These are phyloP conservation scores for Diaprepes abbreviatus DNA, from an alignment of 2,888 invertebrate species.

Conservation along the genomic window DNA sequence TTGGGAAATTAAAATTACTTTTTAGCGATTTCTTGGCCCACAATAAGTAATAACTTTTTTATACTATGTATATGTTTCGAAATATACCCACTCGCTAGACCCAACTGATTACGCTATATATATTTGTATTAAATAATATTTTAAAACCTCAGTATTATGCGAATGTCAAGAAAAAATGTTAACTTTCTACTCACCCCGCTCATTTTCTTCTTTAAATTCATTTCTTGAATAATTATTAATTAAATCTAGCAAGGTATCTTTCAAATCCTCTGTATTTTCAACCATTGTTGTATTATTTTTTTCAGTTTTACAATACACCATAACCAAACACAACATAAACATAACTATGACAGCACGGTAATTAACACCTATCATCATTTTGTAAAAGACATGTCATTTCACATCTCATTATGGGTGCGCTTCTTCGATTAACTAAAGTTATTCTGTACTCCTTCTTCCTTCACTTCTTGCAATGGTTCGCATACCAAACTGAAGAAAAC, in stretches of 20 bases:
- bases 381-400: not conserved
- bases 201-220: not conserved
- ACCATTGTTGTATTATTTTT: not conserved
- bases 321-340: not conserved
- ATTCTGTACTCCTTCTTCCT: slow-evolving; percentile 4
- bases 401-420: not conserved
- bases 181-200: slow-evolving; percentile 1
- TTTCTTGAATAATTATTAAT: not conserved
- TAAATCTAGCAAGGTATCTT: not conserved
- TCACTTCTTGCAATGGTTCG: not conserved
- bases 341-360: not conserved
- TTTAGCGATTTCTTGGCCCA: too few species aligned
- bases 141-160: too few species aligned
- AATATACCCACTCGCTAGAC: too few species aligned
- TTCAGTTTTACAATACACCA: not conserved
- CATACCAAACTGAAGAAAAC: not conserved
- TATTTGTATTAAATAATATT: too few species aligned
- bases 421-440: not conserved
- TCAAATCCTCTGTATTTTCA: not conserved
- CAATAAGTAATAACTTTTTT: too few species aligned
- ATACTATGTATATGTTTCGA: too few species aligned
- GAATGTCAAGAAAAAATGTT: too few species aligned
- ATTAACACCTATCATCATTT: not conserved
- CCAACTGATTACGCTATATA: too few species aligned
- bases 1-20: too few species aligned